Base-by-base conservation (phyloP, 2,888 invertebrate genomes). In the Cryptocephalus primarius region DNA sequence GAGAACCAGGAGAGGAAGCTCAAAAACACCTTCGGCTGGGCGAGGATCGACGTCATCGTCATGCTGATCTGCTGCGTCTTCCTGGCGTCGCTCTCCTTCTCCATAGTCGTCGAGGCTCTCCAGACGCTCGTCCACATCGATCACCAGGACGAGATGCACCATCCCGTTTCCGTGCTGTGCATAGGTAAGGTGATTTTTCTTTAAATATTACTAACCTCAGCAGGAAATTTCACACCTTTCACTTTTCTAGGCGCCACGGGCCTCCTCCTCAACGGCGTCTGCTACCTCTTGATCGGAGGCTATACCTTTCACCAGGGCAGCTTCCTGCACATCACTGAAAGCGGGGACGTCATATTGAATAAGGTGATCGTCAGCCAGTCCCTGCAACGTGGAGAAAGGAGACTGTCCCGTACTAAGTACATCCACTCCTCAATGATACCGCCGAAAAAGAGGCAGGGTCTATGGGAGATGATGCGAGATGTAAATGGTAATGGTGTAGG, bases 21-120 rank as follows among this genome's bases (percentile, higher is more conserved):
- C 48, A 82, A 84, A 50, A 92, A 91, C 67, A 93, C 92, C 0
- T 93, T 93, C 60, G 92, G 92, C 8, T 92, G 92, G 92, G 87
- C 90, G 3, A 79, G 92, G 52, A 85, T 91, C 44, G 90, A 92
- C 60, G 85, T 92, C n/a, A 75, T 91, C 8, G 84, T 86, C 39
- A 82, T 88, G 73, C 71, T 91, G 39, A 81, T 86, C 3, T 85
- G 87, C 43, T 86, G 85, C 66, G 84, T 88, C 38, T 84, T 91
- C 55, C 76, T 91, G 51, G 83, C 84, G 0, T 89, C 92, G 0
- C 78, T 92, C 49, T 84, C 86, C 40, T 85, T 91, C 63, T 88
- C 89, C 0, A 71, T 89, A 40, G 69, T 87, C 6, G 82, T 90
- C 6, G 90, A 91, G 69, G 85, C 88, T 0, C 63, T 89, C 39